phyloP scores from a whole-genome alignment of 2,888 invertebrate genomes.

The Cataglyphis rosenhaueri region DNA sequence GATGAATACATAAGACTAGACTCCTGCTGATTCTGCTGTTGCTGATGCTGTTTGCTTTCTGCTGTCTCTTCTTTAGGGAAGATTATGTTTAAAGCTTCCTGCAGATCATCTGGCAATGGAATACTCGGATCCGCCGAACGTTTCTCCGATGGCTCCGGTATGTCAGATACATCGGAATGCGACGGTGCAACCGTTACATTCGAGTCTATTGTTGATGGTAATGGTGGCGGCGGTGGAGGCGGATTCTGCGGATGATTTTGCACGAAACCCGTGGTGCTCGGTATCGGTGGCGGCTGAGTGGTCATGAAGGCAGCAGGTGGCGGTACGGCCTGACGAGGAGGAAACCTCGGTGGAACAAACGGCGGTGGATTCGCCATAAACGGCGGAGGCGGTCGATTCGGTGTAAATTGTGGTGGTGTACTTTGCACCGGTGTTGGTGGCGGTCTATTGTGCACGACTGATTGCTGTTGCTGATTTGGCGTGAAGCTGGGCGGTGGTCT shows the following conservation, averaged over 20 bases:
- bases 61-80: constrained; percentile 87
- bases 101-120: constrained; percentile 88
- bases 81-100: constrained; percentile 89
- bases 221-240: constrained; percentile 72
- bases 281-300: constrained; percentile 64
- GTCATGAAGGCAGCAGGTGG: constrained; percentile 73
- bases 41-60: constrained; percentile 64
- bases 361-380: constrained; percentile 78
- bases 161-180: constrained; percentile 83
- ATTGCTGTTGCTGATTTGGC: constrained; percentile 59
- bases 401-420: constrained; percentile 72
- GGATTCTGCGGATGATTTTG: constrained; percentile 67
- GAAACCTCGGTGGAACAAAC: constrained; percentile 73
- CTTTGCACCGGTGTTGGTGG: constrained; percentile 34
- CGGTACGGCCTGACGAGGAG: constrained; percentile 67
- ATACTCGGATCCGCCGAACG: constrained; percentile 84
- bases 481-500: constrained; percentile 76
- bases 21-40: constrained; percentile 75
- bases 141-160: constrained; percentile 85
- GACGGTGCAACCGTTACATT: background rate
- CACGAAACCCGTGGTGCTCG: constrained; percentile 59
- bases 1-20: constrained; percentile 83
- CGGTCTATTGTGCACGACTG: constrained; percentile 21
- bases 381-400: constrained; percentile 78
- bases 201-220: constrained; percentile 57